These are phyloP conservation scores for Parazoanthus atlanticus DNA, from an alignment of 92 coral and sea anemone species.

Conservation along the genomic window DNA sequence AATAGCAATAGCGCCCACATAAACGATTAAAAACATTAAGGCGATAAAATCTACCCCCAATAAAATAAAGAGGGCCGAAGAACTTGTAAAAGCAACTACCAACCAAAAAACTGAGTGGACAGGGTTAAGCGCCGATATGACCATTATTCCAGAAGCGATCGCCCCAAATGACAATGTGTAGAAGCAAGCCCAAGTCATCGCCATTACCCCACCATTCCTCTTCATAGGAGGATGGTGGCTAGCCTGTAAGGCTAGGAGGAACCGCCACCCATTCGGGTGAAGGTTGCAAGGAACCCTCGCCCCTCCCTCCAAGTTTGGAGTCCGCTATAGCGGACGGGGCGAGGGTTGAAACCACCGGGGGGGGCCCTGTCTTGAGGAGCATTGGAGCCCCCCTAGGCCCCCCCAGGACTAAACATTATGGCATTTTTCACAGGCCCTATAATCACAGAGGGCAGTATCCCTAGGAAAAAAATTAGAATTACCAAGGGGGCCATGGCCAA, in stretches of 20 bases:
- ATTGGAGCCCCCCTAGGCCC: conserved; percentile 55
- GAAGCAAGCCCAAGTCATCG: conserved; percentile 45
- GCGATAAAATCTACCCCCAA: conserved; percentile 35
- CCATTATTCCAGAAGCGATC: conserved; percentile 74
- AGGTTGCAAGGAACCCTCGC: too few relatives aligned
- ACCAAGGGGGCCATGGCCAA: conserved; percentile 68
- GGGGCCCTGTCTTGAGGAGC: conserved; percentile 3
- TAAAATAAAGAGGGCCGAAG: conserved; percentile 76
- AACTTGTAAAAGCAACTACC: conserved; percentile 71
- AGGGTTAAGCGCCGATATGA: conserved; percentile 80
- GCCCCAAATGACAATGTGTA: conserved; percentile 67
- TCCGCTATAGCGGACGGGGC: too few relatives aligned
- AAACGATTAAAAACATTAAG: conserved; percentile 53
- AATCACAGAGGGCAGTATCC: conserved; percentile 69
- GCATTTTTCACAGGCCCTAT: conserved; percentile 77
- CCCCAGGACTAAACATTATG: conserved; percentile 77
- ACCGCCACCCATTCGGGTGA: background rate
- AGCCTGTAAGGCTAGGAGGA: too few relatives aligned
- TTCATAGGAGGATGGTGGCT: background rate
- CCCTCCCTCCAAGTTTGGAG: too few relatives aligned
- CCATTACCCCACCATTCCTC: background rate
- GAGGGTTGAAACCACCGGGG: too few relatives aligned
- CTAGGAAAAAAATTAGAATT: conserved; percentile 58
- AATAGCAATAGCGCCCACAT: conserved; percentile 82
- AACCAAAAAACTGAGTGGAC: conserved; percentile 84